Conservation (phyloP, 1,140 invertebrate genomes). For the Zaprionus inermis region DNA sequence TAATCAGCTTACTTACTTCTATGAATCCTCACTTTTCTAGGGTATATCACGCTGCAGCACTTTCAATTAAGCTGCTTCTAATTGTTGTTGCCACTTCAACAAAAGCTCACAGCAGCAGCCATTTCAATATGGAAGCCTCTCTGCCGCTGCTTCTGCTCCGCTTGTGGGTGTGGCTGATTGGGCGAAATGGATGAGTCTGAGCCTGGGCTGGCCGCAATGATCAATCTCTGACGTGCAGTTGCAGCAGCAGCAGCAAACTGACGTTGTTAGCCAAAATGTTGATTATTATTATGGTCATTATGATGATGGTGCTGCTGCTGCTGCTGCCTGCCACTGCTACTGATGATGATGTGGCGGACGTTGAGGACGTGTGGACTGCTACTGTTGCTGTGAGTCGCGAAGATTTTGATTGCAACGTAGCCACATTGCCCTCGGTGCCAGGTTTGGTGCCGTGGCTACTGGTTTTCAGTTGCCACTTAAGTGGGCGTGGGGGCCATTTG, state of each 20-base stretch:
- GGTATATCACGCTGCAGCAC: slow-evolving; percentile 23
- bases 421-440: slow-evolving; percentile 47
- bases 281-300: slow-evolving; percentile 44
- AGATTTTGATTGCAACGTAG: slow-evolving; percentile 61
- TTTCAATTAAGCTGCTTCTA: background rate
- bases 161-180: slow-evolving; percentile 79
- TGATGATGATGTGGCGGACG: slow-evolving; percentile 37
- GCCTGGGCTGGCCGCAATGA: slow-evolving; percentile 56
- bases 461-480: slow-evolving; percentile 66
- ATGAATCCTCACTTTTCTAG: too few relatives aligned
- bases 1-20: too few relatives aligned
- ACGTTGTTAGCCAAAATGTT: slow-evolving; percentile 55
- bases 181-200: slow-evolving; percentile 70
- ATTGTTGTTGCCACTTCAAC: slow-evolving; percentile 59
- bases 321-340: background rate
- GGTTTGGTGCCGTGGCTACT: slow-evolving; percentile 56
- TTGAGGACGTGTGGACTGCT: slow-evolving; percentile 54
- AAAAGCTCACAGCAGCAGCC: slow-evolving; percentile 28
- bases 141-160: slow-evolving; percentile 39
- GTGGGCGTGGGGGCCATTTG: slow-evolving; percentile 67
- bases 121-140: slow-evolving; percentile 57
- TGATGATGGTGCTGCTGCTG: slow-evolving; percentile 25
- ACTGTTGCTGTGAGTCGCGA: slow-evolving; percentile 36
- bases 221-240: slow-evolving; percentile 73
- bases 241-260: slow-evolving; percentile 39